Conservation (phyloP, 2,113 vertebrate genomes). For the Pavo muticus region DNA sequence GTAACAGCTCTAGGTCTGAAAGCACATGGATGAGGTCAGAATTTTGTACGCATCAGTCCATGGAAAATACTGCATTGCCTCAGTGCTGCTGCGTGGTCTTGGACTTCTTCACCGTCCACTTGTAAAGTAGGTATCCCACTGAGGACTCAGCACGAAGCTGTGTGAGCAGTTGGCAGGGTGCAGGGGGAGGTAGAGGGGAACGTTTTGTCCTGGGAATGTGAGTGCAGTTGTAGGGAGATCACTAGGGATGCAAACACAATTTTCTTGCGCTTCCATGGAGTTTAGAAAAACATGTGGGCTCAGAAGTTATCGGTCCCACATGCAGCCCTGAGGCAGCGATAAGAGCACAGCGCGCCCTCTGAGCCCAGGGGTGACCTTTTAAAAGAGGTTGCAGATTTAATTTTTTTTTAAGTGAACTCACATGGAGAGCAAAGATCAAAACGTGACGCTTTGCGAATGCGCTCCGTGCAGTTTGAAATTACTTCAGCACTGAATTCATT, state of each 20-base stretch:
- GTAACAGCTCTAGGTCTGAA: background rate
- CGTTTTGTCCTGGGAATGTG: constrained; percentile 17
- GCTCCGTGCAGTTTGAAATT: background rate
- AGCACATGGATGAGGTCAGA: background rate
- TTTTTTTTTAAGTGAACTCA: background rate
- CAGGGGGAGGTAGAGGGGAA: background rate
- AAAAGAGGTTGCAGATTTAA: constrained; percentile 16
- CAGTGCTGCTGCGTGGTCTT: background rate
- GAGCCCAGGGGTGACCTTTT: constrained; percentile 8
- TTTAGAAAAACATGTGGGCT: background rate
- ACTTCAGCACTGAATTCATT: background rate
- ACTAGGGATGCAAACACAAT: constrained; percentile 27
- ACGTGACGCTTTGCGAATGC: background rate
- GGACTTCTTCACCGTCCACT: background rate
- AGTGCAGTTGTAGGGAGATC: constrained; percentile 57
- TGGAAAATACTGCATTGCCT: background rate
- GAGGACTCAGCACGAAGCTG: background rate
- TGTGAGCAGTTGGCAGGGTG: background rate
- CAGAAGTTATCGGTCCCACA: constrained; percentile 26
- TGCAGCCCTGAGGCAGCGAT: constrained; percentile 18
- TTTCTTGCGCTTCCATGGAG: background rate
- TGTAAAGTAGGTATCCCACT: constrained; percentile 45
- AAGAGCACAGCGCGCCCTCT: background rate
- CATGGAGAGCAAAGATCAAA: background rate
- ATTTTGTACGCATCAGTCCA: background rate